Conservation (phyloP, 30 jellyfish, hydroid and myxozoan genomes). For the Sanderia malayensis region DNA sequence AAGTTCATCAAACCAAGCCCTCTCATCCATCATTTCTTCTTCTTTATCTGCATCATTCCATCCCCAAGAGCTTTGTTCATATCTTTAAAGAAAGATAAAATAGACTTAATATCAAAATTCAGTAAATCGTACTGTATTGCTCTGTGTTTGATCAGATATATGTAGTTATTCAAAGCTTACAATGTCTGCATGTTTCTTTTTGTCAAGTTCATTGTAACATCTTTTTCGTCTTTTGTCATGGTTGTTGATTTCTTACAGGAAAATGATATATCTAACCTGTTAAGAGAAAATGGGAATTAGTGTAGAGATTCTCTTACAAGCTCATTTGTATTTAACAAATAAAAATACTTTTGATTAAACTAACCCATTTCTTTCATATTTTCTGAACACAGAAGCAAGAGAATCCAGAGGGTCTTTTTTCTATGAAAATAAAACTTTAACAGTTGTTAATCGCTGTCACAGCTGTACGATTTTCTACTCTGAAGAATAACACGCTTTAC, state of each 20-base stretch:
- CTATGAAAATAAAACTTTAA: background rate
- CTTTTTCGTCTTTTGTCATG: slow-evolving; percentile 49
- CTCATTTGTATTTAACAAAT: too few species aligned
- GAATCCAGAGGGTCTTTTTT: background rate
- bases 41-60: slow-evolving; percentile 84
- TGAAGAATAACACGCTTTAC: too few species aligned
- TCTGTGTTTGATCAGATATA: too few species aligned
- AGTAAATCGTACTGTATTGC: too few species aligned
- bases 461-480: too few species aligned
- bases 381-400: background rate
- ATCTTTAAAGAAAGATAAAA: slow-evolving; percentile 46
- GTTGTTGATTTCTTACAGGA: slow-evolving; percentile 48
- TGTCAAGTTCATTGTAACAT: slow-evolving; percentile 44
- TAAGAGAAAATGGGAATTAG: too few species aligned
- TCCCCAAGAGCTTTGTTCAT: slow-evolving; percentile 80
- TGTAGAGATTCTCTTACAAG: too few species aligned
- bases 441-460: too few species aligned
- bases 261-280: slow-evolving; percentile 33
- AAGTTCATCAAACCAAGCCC: slow-evolving; percentile 56
- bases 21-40: slow-evolving; percentile 76
- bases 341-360: too few species aligned
- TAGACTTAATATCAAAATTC: too few species aligned
- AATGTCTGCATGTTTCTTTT: slow-evolving; percentile 64
- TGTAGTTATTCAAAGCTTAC: slow-evolving; percentile 23
- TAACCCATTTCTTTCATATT: slow-evolving; percentile 1